A percentile compares a stretch with the other conserved stretches of the same genome.
Conservation (phyloP, 2,888 invertebrate genomes). For the Trissolcus japonicus region DNA sequence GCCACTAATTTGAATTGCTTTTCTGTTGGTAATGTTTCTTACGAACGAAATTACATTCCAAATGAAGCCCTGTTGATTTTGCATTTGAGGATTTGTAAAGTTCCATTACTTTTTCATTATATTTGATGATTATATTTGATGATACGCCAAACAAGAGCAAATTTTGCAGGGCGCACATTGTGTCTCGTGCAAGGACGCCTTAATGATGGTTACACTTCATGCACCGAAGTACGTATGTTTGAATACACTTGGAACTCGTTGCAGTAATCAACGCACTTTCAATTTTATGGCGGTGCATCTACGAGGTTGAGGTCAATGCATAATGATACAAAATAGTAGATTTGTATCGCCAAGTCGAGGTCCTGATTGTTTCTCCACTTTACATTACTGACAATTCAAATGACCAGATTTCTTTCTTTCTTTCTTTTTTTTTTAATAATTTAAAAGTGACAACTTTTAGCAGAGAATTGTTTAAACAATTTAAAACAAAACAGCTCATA, state of each 20-base stretch:
- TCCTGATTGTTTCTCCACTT: conserved; percentile 26
- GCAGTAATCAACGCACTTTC: conserved; percentile 48
- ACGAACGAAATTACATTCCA: conserved; percentile 25
- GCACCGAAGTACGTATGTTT: conserved; percentile 47
- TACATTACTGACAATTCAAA: conserved; percentile 10
- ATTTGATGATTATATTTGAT: conserved; percentile 32
- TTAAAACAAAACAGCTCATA: no score
- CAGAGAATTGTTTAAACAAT: no score
- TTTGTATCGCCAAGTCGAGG: conserved; percentile 19
- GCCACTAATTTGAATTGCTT: not conserved
- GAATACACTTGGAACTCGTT: conserved; percentile 41
- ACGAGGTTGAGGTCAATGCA: conserved; percentile 47
- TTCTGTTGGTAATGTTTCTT: conserved; percentile 9
- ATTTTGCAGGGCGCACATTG: conserved; percentile 18
- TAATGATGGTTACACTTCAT: conserved; percentile 42
- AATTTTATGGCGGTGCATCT: conserved; percentile 39
- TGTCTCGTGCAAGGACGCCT: conserved; percentile 45
- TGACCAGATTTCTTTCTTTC: not conserved
- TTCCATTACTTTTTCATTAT: conserved; percentile 47
- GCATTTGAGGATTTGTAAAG: conserved; percentile 36
- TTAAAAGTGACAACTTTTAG: no score
- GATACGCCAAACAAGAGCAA: conserved; percentile 33
- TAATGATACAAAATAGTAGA: conserved; percentile 43
- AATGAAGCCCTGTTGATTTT: conserved; percentile 16
- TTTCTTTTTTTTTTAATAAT: no score